A percentile compares a stretch with the other conserved stretches of the same genome.
Evolutionary conservation across 2,797 vertebrate species (phyloP).

Genomic region (Leptoclinus maculatus): DNA sequence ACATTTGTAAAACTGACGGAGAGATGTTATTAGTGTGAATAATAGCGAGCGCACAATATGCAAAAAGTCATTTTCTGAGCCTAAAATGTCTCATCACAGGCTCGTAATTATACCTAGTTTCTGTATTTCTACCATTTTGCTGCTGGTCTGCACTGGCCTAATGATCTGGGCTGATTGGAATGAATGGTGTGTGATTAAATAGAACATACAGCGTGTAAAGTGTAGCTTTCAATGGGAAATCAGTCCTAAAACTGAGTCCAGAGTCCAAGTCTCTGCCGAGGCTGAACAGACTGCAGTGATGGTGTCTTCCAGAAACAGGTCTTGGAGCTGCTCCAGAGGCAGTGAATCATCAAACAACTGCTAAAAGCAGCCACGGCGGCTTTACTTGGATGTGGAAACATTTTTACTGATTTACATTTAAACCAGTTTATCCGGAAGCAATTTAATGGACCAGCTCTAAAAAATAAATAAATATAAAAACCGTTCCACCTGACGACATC

Average conservation of each 20-base stretch:
- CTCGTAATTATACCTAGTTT: background rate
- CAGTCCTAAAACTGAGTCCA: background rate
- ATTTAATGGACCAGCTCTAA: conserved; percentile 5
- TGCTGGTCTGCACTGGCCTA: background rate
- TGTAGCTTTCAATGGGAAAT: background rate
- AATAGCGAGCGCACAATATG: background rate
- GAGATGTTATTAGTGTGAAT: too few relatives aligned
- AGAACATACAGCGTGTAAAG: conserved; percentile 1
- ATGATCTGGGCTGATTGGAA: background rate
- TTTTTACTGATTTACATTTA: conserved; percentile 1
- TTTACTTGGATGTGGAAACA: background rate
- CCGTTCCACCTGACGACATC: background rate
- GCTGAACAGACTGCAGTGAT: conserved; percentile 18
- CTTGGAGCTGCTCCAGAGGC: conserved; percentile 29
- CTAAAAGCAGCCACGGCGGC: background rate
- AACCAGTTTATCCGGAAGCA: background rate
- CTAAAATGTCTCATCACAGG: background rate
- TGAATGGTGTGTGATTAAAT: background rate
- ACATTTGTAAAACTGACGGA: too few relatives aligned
- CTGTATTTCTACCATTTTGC: background rate
- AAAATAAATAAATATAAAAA: background rate
- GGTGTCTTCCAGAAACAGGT: conserved; percentile 7
- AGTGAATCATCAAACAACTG: conserved; percentile 18
- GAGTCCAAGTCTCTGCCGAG: background rate
- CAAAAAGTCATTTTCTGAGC: background rate